phyloP scores from a whole-genome alignment of 2,888 invertebrate genomes.

The Drosophila fulvimacula region DNA sequence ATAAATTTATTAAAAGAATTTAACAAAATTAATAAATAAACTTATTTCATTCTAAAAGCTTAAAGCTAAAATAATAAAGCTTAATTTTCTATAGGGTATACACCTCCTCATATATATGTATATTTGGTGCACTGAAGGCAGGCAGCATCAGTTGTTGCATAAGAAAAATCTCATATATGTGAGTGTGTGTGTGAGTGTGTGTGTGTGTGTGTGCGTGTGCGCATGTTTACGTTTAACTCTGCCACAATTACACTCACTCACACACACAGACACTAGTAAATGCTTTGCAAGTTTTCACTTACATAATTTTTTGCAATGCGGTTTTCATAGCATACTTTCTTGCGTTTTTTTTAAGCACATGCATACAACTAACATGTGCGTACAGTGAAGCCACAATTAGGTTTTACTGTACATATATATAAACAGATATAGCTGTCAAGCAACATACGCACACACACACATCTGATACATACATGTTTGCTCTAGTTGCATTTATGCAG shows the following conservation, averaged over 20 bases:
- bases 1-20: not conserved
- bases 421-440: not conserved
- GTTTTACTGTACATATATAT: not conserved
- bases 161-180: slow-evolving; percentile 27
- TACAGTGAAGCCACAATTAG: slow-evolving; percentile 8
- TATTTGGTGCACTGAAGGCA: too few species aligned
- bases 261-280: not conserved
- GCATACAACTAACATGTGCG: slow-evolving; percentile 12
- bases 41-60: not conserved
- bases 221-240: slow-evolving; percentile 32
- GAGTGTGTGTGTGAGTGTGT: slow-evolving; percentile 3
- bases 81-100: slow-evolving; percentile 12
- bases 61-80: not conserved
- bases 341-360: slow-evolving; percentile 10
- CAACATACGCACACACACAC: not conserved
- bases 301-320: slow-evolving; percentile 57
- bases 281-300: slow-evolving; percentile 62
- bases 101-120: too few species aligned
- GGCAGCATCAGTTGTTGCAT: slow-evolving; percentile 30
- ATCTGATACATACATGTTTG: not conserved
- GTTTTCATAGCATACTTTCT: slow-evolving; percentile 58
- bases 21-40: not conserved
- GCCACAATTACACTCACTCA: slow-evolving; percentile 19
- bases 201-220: slow-evolving; percentile 3
- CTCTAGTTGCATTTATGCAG: slow-evolving; percentile 4